Evolutionary conservation across 1,140 invertebrate species (phyloP).

Genomic region (Zaprionus vittiger): DNA sequence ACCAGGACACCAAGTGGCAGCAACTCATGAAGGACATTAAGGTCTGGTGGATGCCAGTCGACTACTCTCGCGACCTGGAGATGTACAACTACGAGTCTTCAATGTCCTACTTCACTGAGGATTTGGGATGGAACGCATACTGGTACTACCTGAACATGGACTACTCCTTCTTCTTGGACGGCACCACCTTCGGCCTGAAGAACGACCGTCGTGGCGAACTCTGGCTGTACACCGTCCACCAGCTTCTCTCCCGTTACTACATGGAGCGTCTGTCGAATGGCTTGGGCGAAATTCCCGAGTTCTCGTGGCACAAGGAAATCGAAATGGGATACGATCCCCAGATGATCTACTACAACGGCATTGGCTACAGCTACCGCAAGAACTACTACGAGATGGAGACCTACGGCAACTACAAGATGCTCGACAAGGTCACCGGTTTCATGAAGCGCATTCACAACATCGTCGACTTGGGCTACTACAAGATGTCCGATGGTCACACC

Average conservation of each 20-base stretch:
- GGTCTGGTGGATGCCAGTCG: constrained; percentile 74
- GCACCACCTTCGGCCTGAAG: constrained; percentile 85
- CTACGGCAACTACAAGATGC: constrained; percentile 86
- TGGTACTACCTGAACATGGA: constrained; percentile 89
- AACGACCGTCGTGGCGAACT: constrained; percentile 87
- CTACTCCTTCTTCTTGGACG: constrained; percentile 88
- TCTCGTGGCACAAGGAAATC: constrained; percentile 85
- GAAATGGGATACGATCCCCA: constrained; percentile 87
- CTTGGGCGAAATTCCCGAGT: constrained; percentile 86
- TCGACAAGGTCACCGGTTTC: constrained; percentile 86
- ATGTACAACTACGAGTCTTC: constrained; percentile 86
- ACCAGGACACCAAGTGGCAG: constrained; percentile 67
- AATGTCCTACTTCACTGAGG: constrained; percentile 90
- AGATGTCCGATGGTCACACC: constrained; percentile 85
- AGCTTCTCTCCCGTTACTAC: constrained; percentile 87
- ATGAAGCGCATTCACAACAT: constrained; percentile 87
- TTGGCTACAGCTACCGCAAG: constrained; percentile 87
- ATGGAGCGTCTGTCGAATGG: constrained; percentile 88
- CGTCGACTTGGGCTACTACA: constrained; percentile 87
- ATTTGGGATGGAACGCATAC: constrained; percentile 88
- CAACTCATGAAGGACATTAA: constrained; percentile 71
- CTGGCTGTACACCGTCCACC: constrained; percentile 87
- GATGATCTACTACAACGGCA: constrained; percentile 87
- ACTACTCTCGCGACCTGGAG: constrained; percentile 86
- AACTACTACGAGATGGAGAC: constrained; percentile 86